Percentiles rank a stretch among this genome's conserved stretches.
These are phyloP conservation scores for Drosophila tristis DNA, from an alignment of 1,140 invertebrate genomes.

Conservation along the genomic window DNA sequence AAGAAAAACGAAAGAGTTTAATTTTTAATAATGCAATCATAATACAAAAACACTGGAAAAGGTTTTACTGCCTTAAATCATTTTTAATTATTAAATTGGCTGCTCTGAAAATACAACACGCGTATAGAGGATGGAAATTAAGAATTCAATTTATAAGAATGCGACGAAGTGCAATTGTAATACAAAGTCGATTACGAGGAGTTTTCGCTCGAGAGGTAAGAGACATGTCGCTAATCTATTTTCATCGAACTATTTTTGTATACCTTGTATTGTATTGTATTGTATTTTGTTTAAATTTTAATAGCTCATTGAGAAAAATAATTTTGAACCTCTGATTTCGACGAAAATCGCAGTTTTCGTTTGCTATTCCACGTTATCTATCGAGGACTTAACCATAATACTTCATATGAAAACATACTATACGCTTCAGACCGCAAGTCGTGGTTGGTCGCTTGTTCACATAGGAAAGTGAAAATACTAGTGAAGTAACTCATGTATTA, in stretches of 20 bases:
- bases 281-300: no score
- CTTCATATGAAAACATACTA: no score
- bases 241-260: background rate
- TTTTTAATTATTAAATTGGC: conserved; percentile 84
- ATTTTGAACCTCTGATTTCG: no score
- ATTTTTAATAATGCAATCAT: conserved; percentile 89
- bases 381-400: no score
- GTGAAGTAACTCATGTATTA: no score
- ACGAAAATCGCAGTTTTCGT: no score
- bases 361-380: no score
- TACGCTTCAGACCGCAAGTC: no score
- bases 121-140: conserved; percentile 94
- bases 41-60: conserved; percentile 92
- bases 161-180: conserved; percentile 93
- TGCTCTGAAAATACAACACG: conserved; percentile 92
- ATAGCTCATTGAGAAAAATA: no score
- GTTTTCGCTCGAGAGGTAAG: conserved; percentile 93
- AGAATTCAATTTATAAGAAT: conserved; percentile 92
- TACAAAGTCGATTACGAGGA: conserved; percentile 95
- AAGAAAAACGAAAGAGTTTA: conserved; percentile 90
- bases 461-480: no score
- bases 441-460: no score
- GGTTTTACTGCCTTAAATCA: conserved; percentile 87
- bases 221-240: background rate
- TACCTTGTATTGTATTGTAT: no score